Conservation (phyloP, 2,113 vertebrate genomes). For the Excalfactoria chinensis region DNA sequence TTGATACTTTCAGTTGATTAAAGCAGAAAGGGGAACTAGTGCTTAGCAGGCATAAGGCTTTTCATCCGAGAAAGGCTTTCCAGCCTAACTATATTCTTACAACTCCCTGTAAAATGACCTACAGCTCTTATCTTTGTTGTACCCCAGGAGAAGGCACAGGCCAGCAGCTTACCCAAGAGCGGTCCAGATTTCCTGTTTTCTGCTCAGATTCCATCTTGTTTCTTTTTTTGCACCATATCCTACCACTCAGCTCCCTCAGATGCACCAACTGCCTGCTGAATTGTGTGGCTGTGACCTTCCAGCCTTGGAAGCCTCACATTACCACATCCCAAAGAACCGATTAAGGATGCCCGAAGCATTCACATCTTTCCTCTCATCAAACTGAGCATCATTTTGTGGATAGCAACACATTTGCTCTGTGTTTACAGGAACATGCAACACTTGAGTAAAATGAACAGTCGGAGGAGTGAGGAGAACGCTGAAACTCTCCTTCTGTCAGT, state of each 20-base stretch:
- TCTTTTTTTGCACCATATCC: background rate
- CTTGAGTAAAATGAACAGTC: slow-evolving; percentile 24
- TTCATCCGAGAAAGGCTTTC: slow-evolving; percentile 1
- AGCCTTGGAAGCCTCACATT: background rate
- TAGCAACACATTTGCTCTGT: background rate
- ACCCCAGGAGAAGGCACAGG: background rate
- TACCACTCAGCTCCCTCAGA: background rate
- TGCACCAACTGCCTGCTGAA: background rate
- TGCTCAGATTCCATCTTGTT: background rate
- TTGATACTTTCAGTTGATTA: background rate
- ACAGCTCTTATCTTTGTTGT: background rate
- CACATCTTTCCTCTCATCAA: background rate
- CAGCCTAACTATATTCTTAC: background rate
- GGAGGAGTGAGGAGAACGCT: background rate
- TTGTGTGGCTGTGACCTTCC: background rate
- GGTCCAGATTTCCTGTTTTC: background rate
- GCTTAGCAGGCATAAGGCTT: background rate
- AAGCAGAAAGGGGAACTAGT: background rate
- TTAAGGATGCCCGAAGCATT: background rate
- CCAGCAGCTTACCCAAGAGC: background rate
- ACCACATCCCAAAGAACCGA: background rate
- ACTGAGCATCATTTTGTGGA: background rate
- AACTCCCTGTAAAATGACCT: background rate
- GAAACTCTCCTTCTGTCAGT: slow-evolving; percentile 42
- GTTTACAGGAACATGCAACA: slow-evolving; percentile 10